Evolutionary conservation across 1,140 invertebrate genomes (phyloP), one percentile per base, ranked within the genome.

Genomic region (Sitophilus oryzae): DNA sequence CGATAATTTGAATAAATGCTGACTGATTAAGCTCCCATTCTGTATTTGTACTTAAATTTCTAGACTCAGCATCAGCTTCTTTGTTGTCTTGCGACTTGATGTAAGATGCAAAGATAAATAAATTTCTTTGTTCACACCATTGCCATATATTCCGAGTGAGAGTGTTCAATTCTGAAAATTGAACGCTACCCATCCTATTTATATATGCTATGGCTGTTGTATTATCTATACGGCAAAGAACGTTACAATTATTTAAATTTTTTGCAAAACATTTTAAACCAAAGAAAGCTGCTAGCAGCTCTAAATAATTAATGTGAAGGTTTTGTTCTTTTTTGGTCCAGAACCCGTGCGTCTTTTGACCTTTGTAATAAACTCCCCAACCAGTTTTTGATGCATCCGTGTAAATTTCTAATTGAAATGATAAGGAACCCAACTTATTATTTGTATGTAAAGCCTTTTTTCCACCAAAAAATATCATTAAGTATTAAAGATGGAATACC

Each of bases 111-210:
- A n/a, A n/a, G n/a, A n/a, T n/a, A n/a, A n/a, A n/a, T n/a, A n/a
- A n/a, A n/a, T n/a, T n/a, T n/a, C n/a, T n/a, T n/a, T n/a, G n/a
- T n/a, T n/a, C n/a, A n/a, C n/a, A n/a, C n/a, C n/a, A n/a, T n/a
- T n/a, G n/a, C n/a, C n/a, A n/a, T n/a, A n/a, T n/a, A 23, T 48
- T 20, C 43, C 52, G 48, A 2, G 59, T 15, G 11, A 65, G 25
- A 23, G 43, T 41, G 15, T 40, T 63, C 1, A 66, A 40, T 8
- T 56, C 22, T 23, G 44, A 40, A 35, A 52, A 56, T 42, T 52
- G 60, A 19, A 65, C 49, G 4, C 62, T 50, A 1, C 61, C 61
- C 61, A 66, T 66, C 40, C 60, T 63, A 22, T 63, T 65, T 15
- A 66, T 56, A 23, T 67, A 64, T 3, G 54, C 20, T 2, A 66